Conservation (phyloP, 2,888 invertebrate genomes). For the Drepana falcataria region DNA sequence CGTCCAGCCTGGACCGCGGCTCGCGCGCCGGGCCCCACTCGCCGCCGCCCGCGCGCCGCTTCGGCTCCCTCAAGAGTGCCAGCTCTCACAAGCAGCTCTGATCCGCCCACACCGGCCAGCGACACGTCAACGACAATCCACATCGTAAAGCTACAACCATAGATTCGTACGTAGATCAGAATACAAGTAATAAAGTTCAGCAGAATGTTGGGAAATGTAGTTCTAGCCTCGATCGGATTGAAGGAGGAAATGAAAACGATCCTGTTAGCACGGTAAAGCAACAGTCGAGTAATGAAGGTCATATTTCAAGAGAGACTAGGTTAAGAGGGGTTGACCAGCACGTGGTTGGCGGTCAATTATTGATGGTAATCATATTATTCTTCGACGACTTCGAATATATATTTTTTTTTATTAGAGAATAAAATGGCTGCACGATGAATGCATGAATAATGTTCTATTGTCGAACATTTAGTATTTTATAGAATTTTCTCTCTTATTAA, state of each 20-base stretch:
- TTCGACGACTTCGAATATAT: slow-evolving; percentile 43
- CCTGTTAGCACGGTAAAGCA: not conserved
- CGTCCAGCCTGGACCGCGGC: slow-evolving; percentile 69
- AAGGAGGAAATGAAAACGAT: not conserved
- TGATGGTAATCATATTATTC: slow-evolving; percentile 53
- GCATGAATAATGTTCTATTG: not conserved
- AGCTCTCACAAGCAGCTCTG: slow-evolving; percentile 73
- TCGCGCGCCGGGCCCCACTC: slow-evolving; percentile 67
- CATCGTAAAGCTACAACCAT: no score
- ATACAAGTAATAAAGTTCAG: no score
- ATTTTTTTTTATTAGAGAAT: slow-evolving; percentile 42
- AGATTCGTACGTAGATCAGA: no score
- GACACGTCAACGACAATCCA: not conserved
- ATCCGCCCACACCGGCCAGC: slow-evolving; percentile 53
- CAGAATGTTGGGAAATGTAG: not conserved
- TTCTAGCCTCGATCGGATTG: slow-evolving; percentile 1
- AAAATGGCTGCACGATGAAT: slow-evolving; percentile 5
- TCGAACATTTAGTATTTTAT: slow-evolving; percentile 3
- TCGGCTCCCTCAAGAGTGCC: slow-evolving; percentile 62
- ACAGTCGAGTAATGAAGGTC: slow-evolving; percentile 14
- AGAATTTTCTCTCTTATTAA: slow-evolving; percentile 5
- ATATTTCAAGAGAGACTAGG: slow-evolving; percentile 34
- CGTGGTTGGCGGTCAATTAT: slow-evolving; percentile 53
- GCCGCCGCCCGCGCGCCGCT: slow-evolving; percentile 47
- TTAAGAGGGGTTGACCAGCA: slow-evolving; percentile 35